phyloP scores from a whole-genome alignment of 2,888 invertebrate species.

The Diachrysia chrysitis region DNA sequence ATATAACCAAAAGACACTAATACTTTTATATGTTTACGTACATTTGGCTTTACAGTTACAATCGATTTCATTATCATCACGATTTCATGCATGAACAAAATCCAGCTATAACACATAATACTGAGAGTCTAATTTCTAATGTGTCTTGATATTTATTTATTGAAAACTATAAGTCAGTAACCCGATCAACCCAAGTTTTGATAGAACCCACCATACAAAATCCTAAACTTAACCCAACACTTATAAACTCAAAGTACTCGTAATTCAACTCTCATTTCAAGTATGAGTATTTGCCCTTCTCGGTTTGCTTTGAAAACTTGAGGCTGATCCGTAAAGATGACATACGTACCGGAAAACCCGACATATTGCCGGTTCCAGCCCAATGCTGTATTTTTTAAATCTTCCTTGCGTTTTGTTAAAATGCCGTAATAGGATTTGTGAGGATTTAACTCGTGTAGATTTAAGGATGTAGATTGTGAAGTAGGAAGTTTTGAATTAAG shows the following conservation, averaged over 20 bases:
- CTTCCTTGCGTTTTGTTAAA: slow-evolving; percentile 32
- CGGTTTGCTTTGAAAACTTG: slow-evolving; percentile 40
- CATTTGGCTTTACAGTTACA: too few relatives aligned
- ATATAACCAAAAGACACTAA: too few relatives aligned
- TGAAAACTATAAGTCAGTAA: too few relatives aligned
- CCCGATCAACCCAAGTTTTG: neutral
- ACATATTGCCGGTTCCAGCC: slow-evolving; percentile 30
- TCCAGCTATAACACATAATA: too few relatives aligned
- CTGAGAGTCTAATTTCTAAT: too few relatives aligned
- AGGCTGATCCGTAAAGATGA: slow-evolving; percentile 49
- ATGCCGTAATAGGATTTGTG: slow-evolving; percentile 2
- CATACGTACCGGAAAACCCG: slow-evolving; percentile 46
- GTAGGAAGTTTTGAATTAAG: neutral
- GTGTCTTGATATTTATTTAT: too few relatives aligned
- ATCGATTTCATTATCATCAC: too few relatives aligned
- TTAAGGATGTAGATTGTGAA: neutral
- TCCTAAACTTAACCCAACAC: neutral
- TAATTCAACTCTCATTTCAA: slow-evolving; percentile 43
- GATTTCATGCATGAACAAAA: too few relatives aligned
- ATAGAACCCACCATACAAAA: neutral
- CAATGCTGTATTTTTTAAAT: slow-evolving; percentile 19
- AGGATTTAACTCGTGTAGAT: neutral
- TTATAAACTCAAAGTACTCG: slow-evolving; percentile 25
- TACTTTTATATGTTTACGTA: too few relatives aligned
- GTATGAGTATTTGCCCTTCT: slow-evolving; percentile 33